phyloP scores from a whole-genome alignment of 2,888 invertebrate species.

The Glyphotaelius pellucidus region DNA sequence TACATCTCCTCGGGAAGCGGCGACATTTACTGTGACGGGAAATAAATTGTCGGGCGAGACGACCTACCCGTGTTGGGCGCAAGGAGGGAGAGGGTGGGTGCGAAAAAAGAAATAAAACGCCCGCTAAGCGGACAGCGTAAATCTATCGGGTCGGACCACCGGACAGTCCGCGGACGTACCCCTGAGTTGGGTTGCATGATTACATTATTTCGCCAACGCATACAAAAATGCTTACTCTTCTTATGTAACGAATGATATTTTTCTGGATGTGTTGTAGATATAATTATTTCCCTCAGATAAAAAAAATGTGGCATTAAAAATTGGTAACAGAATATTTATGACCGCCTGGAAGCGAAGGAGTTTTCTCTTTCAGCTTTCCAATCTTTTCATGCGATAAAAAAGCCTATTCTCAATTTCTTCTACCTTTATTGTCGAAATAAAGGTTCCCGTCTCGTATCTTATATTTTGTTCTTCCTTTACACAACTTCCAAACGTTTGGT shows the following conservation, averaged over 20 bases:
- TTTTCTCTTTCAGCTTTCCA: background rate
- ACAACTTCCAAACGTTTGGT: background rate
- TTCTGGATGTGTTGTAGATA: background rate
- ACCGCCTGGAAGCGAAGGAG: background rate
- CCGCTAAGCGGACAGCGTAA: conserved; percentile 50
- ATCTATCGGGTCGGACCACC: conserved; percentile 14
- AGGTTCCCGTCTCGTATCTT: background rate
- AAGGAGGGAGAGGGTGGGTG: conserved; percentile 32
- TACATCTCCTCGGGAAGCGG: conserved; percentile 43
- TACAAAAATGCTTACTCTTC: background rate
- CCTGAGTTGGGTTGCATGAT: background rate
- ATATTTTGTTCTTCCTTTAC: background rate
- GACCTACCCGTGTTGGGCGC: conserved; percentile 28
- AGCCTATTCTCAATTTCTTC: background rate
- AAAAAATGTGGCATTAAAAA: background rate
- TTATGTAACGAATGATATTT: background rate
- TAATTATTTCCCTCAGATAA: background rate
- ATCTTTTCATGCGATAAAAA: background rate
- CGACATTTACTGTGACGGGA: conserved; percentile 47
- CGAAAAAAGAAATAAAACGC: conserved; percentile 48
- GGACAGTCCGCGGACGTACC: background rate
- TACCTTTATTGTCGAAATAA: background rate
- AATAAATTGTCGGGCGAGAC: conserved; percentile 47
- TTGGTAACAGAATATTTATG: background rate
- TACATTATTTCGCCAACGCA: background rate